Percentiles rank a stretch among this genome's conserved stretches.
These are phyloP conservation scores for Anodontia alba DNA, from an alignment of 2,888 invertebrate genomes.

Conservation along the genomic window DNA sequence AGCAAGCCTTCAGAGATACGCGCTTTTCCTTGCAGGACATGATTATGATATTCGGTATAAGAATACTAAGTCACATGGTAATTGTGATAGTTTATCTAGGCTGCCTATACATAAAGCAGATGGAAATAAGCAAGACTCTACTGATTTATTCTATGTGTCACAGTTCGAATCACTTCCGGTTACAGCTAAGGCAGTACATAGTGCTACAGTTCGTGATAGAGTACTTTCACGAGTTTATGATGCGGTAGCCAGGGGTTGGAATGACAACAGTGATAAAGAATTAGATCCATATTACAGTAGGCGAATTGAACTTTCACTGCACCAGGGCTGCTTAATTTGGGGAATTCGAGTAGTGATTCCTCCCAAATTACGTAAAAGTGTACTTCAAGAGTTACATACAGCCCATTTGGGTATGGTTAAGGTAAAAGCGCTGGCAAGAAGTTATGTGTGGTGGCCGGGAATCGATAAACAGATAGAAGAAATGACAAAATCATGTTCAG, in stretches of 20 bases:
- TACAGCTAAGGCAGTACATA: neutral
- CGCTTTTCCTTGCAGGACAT: slow-evolving; percentile 10
- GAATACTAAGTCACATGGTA: slow-evolving; percentile 46
- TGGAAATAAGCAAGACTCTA: slow-evolving; percentile 11
- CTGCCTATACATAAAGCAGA: slow-evolving; percentile 27
- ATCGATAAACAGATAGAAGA: slow-evolving; percentile 63
- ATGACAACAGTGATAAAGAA: too few relatives aligned
- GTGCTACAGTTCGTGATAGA: neutral
- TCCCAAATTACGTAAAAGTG: slow-evolving; percentile 39
- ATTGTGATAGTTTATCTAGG: slow-evolving; percentile 52
- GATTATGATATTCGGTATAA: slow-evolving; percentile 39
- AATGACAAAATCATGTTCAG: too few relatives aligned
- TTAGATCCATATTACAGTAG: too few relatives aligned
- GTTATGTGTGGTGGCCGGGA: slow-evolving; percentile 74
- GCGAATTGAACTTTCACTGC: too few relatives aligned
- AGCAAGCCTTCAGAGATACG: neutral
- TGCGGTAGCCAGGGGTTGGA: too few relatives aligned
- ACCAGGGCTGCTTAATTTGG: too few relatives aligned
- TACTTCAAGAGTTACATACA: slow-evolving; percentile 71
- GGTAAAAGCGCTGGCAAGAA: too few relatives aligned
- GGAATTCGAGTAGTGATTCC: slow-evolving; percentile 71
- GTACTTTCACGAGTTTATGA: slow-evolving; percentile 2
- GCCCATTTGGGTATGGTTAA: slow-evolving; percentile 72
- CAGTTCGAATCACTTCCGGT: slow-evolving; percentile 36
- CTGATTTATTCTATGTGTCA: too few relatives aligned